A percentile compares a stretch with the other conserved stretches of the same genome.
These are phyloP conservation scores for Ectobius pallidus DNA, from an alignment of 2,888 invertebrate genomes.

Conservation along the genomic window DNA sequence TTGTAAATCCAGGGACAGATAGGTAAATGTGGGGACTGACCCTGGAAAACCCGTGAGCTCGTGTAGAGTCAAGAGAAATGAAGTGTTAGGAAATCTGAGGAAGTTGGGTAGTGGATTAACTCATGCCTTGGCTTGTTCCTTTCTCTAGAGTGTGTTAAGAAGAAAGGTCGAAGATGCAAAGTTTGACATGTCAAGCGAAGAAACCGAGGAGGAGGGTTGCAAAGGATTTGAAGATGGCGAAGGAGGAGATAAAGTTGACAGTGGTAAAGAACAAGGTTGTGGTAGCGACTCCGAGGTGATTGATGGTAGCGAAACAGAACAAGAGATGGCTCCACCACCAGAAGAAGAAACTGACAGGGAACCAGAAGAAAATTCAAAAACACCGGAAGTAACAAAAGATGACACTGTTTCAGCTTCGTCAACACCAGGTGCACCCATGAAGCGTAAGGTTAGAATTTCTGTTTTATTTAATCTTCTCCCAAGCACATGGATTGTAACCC, in stretches of 20 bases:
- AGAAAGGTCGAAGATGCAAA: background rate
- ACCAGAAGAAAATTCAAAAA: background rate
- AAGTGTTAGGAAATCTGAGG: too few species aligned
- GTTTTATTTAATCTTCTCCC: too few species aligned
- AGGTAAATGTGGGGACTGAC: too few species aligned
- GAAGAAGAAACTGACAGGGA: too few species aligned
- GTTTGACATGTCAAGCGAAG: constrained; percentile 21
- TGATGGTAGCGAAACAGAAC: background rate
- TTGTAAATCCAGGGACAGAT: too few species aligned
- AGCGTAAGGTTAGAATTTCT: constrained; percentile 55
- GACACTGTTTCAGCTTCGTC: background rate
- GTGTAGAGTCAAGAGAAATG: too few species aligned
- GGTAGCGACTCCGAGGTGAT: background rate
- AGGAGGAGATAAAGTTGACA: constrained; percentile 44
- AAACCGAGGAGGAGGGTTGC: constrained; percentile 39
- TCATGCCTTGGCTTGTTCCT: background rate
- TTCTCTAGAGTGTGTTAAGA: background rate
- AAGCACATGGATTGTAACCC: too few species aligned
- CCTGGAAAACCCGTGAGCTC: too few species aligned
- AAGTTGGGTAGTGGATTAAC: too few species aligned
- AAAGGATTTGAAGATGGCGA: constrained; percentile 45
- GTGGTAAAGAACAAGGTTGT: constrained; percentile 35
- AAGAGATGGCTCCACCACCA: too few species aligned
- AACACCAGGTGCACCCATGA: constrained; percentile 45
- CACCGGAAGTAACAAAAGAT: background rate